These are phyloP conservation scores for Caenorhabditis sinica DNA, from an alignment of 2,888 invertebrate species.

Conservation along the genomic window DNA sequence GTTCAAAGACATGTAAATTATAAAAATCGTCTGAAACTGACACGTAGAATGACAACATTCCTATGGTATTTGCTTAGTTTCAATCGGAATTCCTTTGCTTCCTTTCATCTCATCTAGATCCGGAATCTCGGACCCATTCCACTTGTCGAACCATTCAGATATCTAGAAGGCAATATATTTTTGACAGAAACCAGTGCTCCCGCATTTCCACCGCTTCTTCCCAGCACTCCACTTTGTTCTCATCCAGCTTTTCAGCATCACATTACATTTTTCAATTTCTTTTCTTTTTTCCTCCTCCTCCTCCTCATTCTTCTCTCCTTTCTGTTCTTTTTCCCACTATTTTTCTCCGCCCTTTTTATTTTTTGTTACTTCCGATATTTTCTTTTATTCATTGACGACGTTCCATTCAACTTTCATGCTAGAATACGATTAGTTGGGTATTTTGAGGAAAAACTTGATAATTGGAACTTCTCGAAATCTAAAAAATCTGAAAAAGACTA, in stretches of 20 bases:
- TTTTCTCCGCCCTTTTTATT: neutral
- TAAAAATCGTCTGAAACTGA: constrained; percentile 32
- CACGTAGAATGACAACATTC: neutral
- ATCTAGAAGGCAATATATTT: constrained; percentile 27
- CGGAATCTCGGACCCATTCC: neutral
- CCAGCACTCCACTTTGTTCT: constrained; percentile 62
- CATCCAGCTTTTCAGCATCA: constrained; percentile 68
- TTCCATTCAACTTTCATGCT: constrained; percentile 6
- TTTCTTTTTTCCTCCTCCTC: constrained; percentile 27
- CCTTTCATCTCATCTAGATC: neutral
- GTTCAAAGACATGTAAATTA: neutral
- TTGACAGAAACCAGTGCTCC: constrained; percentile 47
- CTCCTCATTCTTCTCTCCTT: constrained; percentile 1
- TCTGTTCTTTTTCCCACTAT: constrained; percentile 5
- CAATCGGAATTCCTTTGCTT: neutral
- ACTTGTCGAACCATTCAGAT: neutral
- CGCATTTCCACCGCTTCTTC: constrained; percentile 17
- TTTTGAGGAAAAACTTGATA: neutral
- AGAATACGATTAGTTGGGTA: neutral
- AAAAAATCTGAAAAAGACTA: neutral
- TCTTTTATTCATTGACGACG: neutral
- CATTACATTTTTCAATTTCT: constrained; percentile 67
- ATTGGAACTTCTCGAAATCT: neutral
- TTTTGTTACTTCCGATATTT: neutral
- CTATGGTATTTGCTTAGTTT: neutral